Evolutionary conservation across 2,797 vertebrate genomes (phyloP).

Genomic region (Neosalanx taihuensis): DNA sequence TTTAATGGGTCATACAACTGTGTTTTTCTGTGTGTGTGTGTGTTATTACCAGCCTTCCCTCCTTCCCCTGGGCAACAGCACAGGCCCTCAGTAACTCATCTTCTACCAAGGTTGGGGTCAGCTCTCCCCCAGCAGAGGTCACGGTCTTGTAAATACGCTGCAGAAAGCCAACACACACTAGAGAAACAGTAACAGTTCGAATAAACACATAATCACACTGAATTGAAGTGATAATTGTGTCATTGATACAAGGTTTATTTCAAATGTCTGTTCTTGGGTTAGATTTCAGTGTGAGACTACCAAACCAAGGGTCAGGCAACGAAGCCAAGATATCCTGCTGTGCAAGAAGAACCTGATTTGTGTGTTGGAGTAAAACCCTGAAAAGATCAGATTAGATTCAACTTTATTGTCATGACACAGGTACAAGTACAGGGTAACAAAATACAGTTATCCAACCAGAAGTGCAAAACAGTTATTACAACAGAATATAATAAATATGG

Average conservation of each 20-base stretch:
- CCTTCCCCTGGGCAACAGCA: constrained; percentile 71
- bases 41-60: constrained; percentile 77
- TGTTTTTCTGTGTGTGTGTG: constrained; percentile 46
- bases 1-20: background rate
- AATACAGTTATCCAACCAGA: too few relatives aligned
- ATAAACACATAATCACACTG: constrained; percentile 21
- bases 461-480: too few relatives aligned
- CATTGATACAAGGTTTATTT: too few relatives aligned
- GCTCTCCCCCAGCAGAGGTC: constrained; percentile 64
- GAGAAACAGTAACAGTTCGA: constrained; percentile 22
- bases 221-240: background rate
- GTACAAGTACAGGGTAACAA: too few relatives aligned
- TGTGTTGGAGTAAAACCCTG: too few relatives aligned
- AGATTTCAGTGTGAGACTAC: constrained; percentile 56
- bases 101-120: constrained; percentile 72
- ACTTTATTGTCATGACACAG: too few relatives aligned
- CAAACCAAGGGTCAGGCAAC: constrained; percentile 39
- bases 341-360: constrained; percentile 16
- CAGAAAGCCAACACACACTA: constrained; percentile 78
- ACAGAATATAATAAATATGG: too few relatives aligned
- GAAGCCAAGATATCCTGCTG: constrained; percentile 28
- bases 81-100: constrained; percentile 75
- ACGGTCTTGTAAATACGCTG: constrained; percentile 73
- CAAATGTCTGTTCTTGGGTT: too few relatives aligned
- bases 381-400: too few relatives aligned